phyloP scores from a whole-genome alignment of 2,113 vertebrate species.

The Shinisaurus crocodilurus region DNA sequence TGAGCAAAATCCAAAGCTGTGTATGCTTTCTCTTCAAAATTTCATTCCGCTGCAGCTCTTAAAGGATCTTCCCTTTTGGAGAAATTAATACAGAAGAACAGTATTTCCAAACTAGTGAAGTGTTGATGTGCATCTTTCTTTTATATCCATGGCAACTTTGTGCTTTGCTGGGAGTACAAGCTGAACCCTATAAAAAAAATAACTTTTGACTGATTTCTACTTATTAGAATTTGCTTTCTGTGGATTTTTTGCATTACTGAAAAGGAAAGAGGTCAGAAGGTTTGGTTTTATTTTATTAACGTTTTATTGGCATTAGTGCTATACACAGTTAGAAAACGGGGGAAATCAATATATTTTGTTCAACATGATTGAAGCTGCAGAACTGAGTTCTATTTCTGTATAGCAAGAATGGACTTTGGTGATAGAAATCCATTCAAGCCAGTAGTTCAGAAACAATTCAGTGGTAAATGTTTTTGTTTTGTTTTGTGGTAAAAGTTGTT shows the following conservation, averaged over 20 bases:
- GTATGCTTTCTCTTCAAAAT: not conserved
- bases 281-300: conserved; percentile 46
- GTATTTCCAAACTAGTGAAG: not conserved
- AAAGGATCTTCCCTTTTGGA: not conserved
- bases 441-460: conserved; percentile 23
- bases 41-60: not conserved
- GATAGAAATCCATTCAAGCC: conserved; percentile 32
- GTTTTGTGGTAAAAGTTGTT: not conserved
- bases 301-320: conserved; percentile 38
- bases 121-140: not conserved
- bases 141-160: not conserved
- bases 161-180: not conserved
- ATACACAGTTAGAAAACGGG: conserved; percentile 17
- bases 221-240: conserved; percentile 33
- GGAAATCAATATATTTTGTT: conserved; percentile 34
- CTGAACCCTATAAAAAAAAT: not conserved
- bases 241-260: conserved; percentile 18
- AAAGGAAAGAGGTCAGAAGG: conserved; percentile 9
- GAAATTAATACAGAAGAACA: not conserved
- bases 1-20: not conserved
- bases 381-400: conserved; percentile 2
- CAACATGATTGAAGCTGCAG: conserved; percentile 25
- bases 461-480: conserved; percentile 20
- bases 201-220: not conserved
- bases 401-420: not conserved